These are phyloP conservation scores for Lagorchestes hirsutus DNA, from an alignment of 2,797 vertebrate species.

Conservation along the genomic window DNA sequence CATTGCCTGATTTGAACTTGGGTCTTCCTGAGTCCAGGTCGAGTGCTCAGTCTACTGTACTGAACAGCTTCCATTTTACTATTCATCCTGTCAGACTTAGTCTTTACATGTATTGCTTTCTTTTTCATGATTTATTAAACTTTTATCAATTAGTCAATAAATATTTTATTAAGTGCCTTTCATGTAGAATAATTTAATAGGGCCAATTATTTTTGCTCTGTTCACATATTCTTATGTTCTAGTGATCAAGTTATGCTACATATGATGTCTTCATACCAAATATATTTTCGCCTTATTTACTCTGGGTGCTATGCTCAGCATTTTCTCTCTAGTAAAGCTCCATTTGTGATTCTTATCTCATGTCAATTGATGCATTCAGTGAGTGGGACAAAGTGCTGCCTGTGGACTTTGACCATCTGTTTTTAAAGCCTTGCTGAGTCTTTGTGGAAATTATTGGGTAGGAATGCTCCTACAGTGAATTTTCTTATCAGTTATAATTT, in stretches of 20 bases:
- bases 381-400: neutral
- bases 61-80: neutral
- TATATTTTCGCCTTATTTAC: slow-evolving; percentile 28
- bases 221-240: neutral
- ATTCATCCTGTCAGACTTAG: neutral
- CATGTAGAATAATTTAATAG: neutral
- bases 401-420: slow-evolving; percentile 5
- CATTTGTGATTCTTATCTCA: slow-evolving; percentile 9
- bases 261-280: neutral
- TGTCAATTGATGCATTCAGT: neutral
- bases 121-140: slow-evolving; percentile 46
- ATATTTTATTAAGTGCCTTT: neutral
- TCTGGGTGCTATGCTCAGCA: slow-evolving; percentile 49
- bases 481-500: neutral
- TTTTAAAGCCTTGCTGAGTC: neutral
- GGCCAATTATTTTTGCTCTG: neutral
- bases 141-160: neutral
- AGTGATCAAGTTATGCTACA: neutral
- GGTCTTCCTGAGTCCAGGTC: slow-evolving; percentile 6
- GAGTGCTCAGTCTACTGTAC: neutral
- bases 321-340: slow-evolving; percentile 28
- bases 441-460: neutral
- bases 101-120: slow-evolving; percentile 22
- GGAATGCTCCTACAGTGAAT: neutral
- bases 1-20: neutral